phyloP scores from a whole-genome alignment of 2,797 vertebrate genomes.

The Anguilla anguilla region DNA sequence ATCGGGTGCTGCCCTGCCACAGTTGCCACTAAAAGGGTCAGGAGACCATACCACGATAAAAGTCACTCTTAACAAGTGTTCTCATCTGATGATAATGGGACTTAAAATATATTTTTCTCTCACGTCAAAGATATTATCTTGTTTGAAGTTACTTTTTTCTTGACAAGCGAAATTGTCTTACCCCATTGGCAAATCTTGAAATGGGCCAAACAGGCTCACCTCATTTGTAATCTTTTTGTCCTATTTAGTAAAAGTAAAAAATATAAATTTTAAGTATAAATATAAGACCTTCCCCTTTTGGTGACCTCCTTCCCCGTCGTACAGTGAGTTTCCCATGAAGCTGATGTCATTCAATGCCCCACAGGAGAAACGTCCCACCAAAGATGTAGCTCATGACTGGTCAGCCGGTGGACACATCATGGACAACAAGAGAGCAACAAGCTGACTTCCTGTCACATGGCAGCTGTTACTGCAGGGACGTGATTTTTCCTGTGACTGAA shows the following conservation, averaged over 20 bases:
- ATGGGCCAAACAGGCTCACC: no score
- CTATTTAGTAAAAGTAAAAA: no score
- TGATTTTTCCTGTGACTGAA: background rate
- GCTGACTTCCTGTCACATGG: background rate
- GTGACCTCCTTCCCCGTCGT: slow-evolving; percentile 84
- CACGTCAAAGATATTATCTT: no score
- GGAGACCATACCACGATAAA: background rate
- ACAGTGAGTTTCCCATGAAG: slow-evolving; percentile 83
- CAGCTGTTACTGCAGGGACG: background rate
- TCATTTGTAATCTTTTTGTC: no score
- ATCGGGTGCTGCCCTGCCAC: background rate
- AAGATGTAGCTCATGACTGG: slow-evolving; percentile 93
- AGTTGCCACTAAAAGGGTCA: background rate
- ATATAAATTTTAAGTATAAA: no score
- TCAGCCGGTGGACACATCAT: slow-evolving; percentile 79
- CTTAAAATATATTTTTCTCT: no score
- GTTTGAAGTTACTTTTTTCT: no score
- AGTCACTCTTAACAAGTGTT: no score
- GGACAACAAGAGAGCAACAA: background rate
- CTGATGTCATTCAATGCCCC: slow-evolving; percentile 81
- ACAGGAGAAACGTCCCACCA: slow-evolving; percentile 78
- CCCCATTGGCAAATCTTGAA: no score
- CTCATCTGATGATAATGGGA: no score
- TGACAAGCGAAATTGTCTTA: no score
- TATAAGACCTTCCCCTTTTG: slow-evolving; percentile 66